Conservation (phyloP, 2,888 invertebrate genomes). For the Apamea anceps region DNA sequence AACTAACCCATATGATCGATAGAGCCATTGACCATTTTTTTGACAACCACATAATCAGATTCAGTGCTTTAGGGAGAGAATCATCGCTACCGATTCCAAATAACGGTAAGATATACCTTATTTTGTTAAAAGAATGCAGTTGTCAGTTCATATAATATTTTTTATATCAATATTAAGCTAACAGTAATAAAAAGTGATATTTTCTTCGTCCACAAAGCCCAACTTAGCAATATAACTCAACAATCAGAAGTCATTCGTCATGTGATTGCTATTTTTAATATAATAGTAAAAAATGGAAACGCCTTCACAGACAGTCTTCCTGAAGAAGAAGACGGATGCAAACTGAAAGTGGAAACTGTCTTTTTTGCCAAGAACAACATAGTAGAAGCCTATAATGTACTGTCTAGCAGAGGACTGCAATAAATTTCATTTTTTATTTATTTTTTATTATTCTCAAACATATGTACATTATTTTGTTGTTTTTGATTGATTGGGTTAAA, state of each 20-base stretch:
- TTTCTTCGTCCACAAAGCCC: background rate
- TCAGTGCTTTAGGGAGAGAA: conserved; percentile 81
- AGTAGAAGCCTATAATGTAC: no score
- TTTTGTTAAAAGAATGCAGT: background rate
- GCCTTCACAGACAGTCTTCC: background rate
- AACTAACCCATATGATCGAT: conserved; percentile 86
- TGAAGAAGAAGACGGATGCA: background rate
- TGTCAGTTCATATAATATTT: rapidly evolving
- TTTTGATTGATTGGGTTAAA: no score
- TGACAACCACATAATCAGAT: conserved; percentile 88
- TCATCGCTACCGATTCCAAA: conserved; percentile 75
- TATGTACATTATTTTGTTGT: no score
- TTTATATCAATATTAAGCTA: background rate
- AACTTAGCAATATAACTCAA: rapidly evolving
- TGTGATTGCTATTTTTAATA: background rate
- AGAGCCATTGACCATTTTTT: conserved; percentile 90
- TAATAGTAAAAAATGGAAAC: background rate
- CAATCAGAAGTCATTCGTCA: background rate
- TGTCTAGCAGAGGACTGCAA: no score
- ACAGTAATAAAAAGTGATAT: no score
- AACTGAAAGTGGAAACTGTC: background rate
- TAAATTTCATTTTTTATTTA: no score
- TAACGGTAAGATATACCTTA: conserved; percentile 73
- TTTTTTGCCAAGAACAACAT: no score
- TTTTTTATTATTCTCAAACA: no score